Conservation (phyloP, 1,140 invertebrate species). For the Drosophila pruinosa region DNA sequence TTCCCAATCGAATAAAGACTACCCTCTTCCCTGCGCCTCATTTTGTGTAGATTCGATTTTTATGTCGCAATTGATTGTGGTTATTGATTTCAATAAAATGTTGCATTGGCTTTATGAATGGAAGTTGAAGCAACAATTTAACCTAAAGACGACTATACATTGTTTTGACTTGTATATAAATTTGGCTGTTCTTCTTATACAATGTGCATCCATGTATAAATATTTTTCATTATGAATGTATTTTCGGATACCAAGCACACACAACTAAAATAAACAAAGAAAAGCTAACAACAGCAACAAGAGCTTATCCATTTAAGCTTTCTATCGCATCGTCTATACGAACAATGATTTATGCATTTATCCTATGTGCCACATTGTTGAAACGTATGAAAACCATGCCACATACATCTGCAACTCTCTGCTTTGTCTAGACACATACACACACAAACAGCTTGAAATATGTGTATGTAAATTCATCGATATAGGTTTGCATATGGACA, state of each 20-base stretch:
- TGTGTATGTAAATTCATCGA: slow-evolving; percentile 44
- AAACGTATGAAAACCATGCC: slow-evolving; percentile 21
- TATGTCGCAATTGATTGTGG: slow-evolving; percentile 61
- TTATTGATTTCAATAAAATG: slow-evolving; percentile 58
- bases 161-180: neutral
- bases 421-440: slow-evolving; percentile 15
- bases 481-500: slow-evolving; percentile 19
- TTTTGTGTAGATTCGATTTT: neutral
- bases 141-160: neutral
- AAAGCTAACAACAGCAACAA: slow-evolving; percentile 21
- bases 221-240: neutral
- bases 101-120: slow-evolving; percentile 51
- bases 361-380: slow-evolving; percentile 72
- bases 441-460: neutral
- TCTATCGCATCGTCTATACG: slow-evolving; percentile 39
- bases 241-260: neutral
- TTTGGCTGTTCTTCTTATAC: neutral
- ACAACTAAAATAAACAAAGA: neutral
- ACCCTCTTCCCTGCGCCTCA: neutral
- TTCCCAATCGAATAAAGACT: no score
- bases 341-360: slow-evolving; percentile 71
- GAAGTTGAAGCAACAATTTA: slow-evolving; percentile 58
- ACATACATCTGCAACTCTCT: neutral
- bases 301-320: slow-evolving; percentile 66
- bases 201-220: neutral